phyloP scores from a whole-genome alignment of 2,888 invertebrate species.

The Parasteatoda lunata region DNA sequence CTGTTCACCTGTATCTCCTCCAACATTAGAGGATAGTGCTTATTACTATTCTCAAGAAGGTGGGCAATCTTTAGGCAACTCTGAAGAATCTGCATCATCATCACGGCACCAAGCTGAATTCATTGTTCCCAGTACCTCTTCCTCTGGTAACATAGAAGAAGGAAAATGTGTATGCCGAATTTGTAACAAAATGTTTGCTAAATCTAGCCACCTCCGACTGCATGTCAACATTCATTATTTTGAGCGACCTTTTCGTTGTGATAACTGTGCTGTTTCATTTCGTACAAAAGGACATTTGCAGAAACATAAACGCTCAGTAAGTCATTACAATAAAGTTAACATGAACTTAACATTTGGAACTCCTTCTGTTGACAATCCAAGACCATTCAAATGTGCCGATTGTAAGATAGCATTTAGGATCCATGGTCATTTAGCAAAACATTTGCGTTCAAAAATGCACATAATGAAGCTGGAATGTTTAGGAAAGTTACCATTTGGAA shows the following conservation, averaged over 20 bases:
- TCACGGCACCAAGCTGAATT: constrained; percentile 56
- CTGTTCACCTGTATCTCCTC: constrained; percentile 58
- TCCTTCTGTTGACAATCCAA: constrained; percentile 87
- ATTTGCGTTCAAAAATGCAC: constrained; percentile 95
- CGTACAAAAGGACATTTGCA: constrained; percentile 91
- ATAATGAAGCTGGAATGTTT: constrained; percentile 91
- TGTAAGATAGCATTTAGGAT: constrained; percentile 95
- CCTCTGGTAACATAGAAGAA: constrained; percentile 70
- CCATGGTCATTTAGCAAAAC: constrained; percentile 97
- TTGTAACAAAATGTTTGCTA: constrained; percentile 93
- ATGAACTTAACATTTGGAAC: constrained; percentile 90
- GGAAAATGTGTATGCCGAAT: constrained; percentile 83
- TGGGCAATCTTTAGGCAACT: constrained; percentile 20
- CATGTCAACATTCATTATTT: constrained; percentile 97
- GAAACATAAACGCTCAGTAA: constrained; percentile 93
- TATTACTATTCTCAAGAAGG: constrained; percentile 58
- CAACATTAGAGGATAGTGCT: constrained; percentile 53
- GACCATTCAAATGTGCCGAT: constrained; percentile 96
- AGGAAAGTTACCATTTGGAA: constrained; percentile 91
- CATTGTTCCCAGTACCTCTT: constrained; percentile 56
- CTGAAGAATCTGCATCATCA: constrained; percentile 41
- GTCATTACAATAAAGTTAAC: constrained; percentile 90
- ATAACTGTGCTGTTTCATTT: constrained; percentile 92
- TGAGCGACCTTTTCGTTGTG: constrained; percentile 92
- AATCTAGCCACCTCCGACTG: constrained; percentile 89